Evolutionary conservation across 2,888 invertebrate genomes (phyloP), one percentile per base, ranked within the genome.

Genomic region (Athalia cordata): DNA sequence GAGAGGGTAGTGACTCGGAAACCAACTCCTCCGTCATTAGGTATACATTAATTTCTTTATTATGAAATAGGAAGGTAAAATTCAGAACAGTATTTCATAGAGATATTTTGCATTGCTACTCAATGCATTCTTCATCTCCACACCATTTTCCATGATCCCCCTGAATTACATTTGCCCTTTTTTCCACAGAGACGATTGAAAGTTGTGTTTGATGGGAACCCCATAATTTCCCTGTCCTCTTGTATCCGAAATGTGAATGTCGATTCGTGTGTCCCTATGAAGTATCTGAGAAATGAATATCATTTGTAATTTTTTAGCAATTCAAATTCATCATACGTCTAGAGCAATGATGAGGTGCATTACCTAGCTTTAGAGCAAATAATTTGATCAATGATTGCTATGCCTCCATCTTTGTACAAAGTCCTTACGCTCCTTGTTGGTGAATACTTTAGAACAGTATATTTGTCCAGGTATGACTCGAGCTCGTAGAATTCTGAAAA

Each of bases 241-340:
- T 99, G 98, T 82, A 99, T 99, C 78, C 99, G 93, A 89, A 96
- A 98, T 0, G 98, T 95, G 90, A 99, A 99, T 0, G 99, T 99
- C 79, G 99, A 99, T 84, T 98, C 97, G 88, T 95, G 94, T 0
- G 97, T 98, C 8, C 99, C 99, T 59, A 98, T 93, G 87, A 99
- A 99, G 88, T 94, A 94, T 82, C 93, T 93, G 87, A 80, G 86
- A 29, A 29, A 29, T 29, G 29, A 29, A 5, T 43, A 64, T 57
- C 8, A 49, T 59, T 50, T 55, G 45, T 45, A 77, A 67, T 52
- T 15, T 67, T 72, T 61, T 65, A 50, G 2, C 65, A 64, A 67
- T 66, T 15, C 15, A 7, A 11, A 52, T 59, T 29, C 62, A 15
- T 9, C 43, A 29, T 64, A 43, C 6, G 5, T 13, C 15, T 11